Evolutionary conservation across 1,140 invertebrate genomes (phyloP).

Genomic region (Calycopis cecrops): DNA sequence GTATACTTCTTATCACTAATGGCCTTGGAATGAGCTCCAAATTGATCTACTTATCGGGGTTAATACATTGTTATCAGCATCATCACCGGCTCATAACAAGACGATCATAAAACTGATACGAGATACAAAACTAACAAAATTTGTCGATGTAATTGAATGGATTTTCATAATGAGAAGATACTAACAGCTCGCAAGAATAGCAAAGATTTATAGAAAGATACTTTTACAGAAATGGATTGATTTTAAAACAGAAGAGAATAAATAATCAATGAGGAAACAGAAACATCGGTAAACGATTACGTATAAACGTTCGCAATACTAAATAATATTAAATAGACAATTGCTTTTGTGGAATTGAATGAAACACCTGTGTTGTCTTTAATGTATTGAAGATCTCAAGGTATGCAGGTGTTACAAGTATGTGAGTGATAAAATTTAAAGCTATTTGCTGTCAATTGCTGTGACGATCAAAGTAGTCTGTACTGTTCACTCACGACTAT

Average conservation of each 20-base stretch:
- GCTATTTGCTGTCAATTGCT: no score
- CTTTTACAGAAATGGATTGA: no score
- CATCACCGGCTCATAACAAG: conserved; percentile 24
- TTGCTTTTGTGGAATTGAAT: neutral
- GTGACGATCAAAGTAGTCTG: no score
- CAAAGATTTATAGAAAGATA: no score
- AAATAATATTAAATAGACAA: neutral
- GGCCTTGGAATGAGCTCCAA: conserved; percentile 50
- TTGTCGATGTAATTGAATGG: no score
- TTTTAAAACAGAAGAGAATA: no score
- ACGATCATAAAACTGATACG: conserved; percentile 2
- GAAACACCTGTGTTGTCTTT: conserved; percentile 8
- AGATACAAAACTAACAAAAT: neutral
- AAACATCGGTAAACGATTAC: neutral
- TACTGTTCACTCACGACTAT: no score
- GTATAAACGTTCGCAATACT: neutral
- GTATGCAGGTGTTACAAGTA: neutral
- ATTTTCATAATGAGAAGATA: no score
- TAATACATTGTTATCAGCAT: conserved; percentile 33
- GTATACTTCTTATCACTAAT: neutral
- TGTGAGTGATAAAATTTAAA: no score
- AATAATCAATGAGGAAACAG: no score
- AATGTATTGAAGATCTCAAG: neutral
- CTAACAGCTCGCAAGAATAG: no score
- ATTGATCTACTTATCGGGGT: conserved; percentile 57